Evolutionary conservation across 2,888 invertebrate species (phyloP).

Genomic region (Leptodirus hochenwartii): DNA sequence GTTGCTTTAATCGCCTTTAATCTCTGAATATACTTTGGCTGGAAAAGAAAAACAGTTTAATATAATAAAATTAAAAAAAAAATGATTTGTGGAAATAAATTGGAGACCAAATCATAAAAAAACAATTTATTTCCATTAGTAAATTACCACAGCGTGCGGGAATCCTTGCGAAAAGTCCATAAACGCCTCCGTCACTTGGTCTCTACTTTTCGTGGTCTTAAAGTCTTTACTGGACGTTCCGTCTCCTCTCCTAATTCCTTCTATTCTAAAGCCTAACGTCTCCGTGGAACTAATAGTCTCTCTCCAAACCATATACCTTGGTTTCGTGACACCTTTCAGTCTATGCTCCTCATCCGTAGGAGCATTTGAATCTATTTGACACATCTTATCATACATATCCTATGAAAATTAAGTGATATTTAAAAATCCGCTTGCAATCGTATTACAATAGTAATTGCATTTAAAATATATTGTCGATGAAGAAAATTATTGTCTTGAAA

Average conservation of each 20-base stretch:
- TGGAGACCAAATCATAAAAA: not conserved
- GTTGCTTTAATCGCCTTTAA: constrained; percentile 69
- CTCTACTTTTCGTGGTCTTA: constrained; percentile 77
- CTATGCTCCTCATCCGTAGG: constrained; percentile 81
- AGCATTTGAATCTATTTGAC: constrained; percentile 76
- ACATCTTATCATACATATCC: constrained; percentile 98
- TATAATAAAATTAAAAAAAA: not conserved
- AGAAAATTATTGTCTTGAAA: not conserved
- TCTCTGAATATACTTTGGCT: constrained; percentile 72
- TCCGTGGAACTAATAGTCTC: constrained; percentile 97
- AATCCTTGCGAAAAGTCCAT: constrained; percentile 64
- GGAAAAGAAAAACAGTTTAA: constrained; percentile 22
- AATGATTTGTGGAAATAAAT: not conserved
- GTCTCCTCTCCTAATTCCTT: constrained; percentile 79
- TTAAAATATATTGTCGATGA: not conserved
- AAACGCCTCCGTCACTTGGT: constrained; percentile 65
- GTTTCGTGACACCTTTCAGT: constrained; percentile 83
- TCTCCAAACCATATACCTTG: constrained; percentile 89
- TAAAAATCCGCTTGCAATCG: not conserved
- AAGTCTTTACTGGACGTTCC: constrained; percentile 89
- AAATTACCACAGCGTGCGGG: constrained; percentile 58
- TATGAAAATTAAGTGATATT: constrained; percentile 27
- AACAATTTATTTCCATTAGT: constrained; percentile 1
- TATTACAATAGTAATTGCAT: not conserved
- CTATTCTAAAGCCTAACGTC: constrained; percentile 88